phyloP scores from a whole-genome alignment of 2,888 invertebrate species.

The Stenichneumon culpator region DNA sequence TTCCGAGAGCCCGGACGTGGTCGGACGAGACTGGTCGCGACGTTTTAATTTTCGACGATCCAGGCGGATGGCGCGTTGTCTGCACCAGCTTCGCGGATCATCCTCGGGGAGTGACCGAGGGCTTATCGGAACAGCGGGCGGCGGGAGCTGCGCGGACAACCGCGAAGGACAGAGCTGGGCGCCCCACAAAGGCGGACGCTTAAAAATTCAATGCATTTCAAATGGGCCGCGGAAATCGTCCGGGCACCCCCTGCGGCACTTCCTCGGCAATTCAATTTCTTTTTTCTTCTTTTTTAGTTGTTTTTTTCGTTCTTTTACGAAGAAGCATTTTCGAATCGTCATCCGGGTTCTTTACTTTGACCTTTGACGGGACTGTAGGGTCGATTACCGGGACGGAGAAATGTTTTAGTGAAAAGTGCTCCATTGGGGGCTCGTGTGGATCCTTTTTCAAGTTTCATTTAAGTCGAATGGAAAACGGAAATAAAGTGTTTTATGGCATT shows the following conservation, averaged over 20 bases:
- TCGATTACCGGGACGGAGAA: background rate
- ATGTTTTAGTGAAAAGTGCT: background rate
- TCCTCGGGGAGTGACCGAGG: conserved; percentile 59
- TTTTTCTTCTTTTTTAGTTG: conserved; percentile 24
- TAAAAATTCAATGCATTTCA: conserved; percentile 85
- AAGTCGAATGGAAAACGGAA: background rate
- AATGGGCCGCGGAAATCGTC: conserved; percentile 81
- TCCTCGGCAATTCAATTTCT: conserved; percentile 36
- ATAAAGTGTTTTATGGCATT: background rate
- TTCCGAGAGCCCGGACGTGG: background rate
- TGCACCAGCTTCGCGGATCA: conserved; percentile 29
- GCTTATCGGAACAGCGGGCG: conserved; percentile 68
- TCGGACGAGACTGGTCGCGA: conserved; percentile 17
- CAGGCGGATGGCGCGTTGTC: conserved; percentile 36
- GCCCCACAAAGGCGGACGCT: conserved; percentile 78
- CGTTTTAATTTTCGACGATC: conserved; percentile 54
- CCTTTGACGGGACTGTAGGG: conserved; percentile 22
- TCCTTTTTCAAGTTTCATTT: background rate
- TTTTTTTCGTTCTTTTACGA: background rate
- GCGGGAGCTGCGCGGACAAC: conserved; percentile 49
- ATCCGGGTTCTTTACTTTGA: background rate
- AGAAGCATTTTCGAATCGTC: conserved; percentile 13
- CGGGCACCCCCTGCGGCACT: conserved; percentile 71
- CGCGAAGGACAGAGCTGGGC: conserved; percentile 56
- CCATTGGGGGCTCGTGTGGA: background rate